phyloP scores from a whole-genome alignment of 2,888 invertebrate species.

The Synanthedon formicaeformis region DNA sequence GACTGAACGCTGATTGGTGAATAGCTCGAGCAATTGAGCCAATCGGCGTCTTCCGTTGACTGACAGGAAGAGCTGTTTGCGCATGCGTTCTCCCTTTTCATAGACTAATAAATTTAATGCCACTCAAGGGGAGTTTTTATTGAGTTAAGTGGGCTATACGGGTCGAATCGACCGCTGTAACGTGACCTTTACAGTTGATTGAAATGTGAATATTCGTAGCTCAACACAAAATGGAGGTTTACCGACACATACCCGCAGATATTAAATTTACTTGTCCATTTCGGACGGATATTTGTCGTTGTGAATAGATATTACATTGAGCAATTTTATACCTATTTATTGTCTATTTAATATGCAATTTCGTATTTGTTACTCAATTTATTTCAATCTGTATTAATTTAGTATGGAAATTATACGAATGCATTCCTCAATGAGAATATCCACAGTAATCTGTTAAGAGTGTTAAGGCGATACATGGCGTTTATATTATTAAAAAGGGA shows the following conservation, averaged over 20 bases:
- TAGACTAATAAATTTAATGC: constrained; percentile 66
- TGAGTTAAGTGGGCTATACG: constrained; percentile 65
- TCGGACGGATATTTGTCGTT: constrained; percentile 51
- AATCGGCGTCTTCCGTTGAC: constrained; percentile 65
- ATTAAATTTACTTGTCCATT: constrained; percentile 33
- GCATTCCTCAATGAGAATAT: no score
- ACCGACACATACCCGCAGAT: constrained; percentile 46
- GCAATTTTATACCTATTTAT: constrained; percentile 50
- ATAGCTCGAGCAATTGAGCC: constrained; percentile 60
- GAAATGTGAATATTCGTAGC: constrained; percentile 12
- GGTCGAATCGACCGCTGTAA: constrained; percentile 29
- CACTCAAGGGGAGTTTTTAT: constrained; percentile 60
- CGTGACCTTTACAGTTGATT: constrained; percentile 23
- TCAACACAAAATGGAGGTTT: constrained; percentile 21
- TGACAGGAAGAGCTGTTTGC: constrained; percentile 58
- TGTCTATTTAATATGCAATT: constrained; percentile 19
- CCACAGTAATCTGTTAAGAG: no score
- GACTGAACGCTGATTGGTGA: constrained; percentile 56
- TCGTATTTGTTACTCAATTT: constrained; percentile 8
- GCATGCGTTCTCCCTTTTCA: constrained; percentile 54
- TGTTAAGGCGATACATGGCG: no score
- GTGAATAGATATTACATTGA: constrained; percentile 45
- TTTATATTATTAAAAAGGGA: no score
- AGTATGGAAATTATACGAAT: no score
- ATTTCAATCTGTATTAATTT: background rate